Evolutionary conservation across 1,140 invertebrate genomes (phyloP).

Genomic region (Choristoneura fumiferana): DNA sequence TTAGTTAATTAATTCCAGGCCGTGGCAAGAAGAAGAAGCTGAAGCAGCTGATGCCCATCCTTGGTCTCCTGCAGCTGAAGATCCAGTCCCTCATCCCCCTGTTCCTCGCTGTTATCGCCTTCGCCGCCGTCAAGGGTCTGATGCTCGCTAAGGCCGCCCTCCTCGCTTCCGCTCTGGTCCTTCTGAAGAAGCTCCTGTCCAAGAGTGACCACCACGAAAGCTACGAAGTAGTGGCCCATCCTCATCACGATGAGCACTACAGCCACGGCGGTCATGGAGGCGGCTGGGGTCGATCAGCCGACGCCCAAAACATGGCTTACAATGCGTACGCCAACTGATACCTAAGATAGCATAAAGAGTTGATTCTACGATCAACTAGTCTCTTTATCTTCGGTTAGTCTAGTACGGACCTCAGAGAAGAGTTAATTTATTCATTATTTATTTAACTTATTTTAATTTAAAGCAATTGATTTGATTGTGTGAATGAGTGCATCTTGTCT

Average conservation of each 20-base stretch:
- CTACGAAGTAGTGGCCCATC: constrained; percentile 87
- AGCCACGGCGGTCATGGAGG: constrained; percentile 70
- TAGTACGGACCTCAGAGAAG: constrained; percentile 62
- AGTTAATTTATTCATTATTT: constrained; percentile 60
- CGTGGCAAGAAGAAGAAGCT: constrained; percentile 86
- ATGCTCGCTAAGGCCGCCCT: constrained; percentile 89
- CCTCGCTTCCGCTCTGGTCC: constrained; percentile 85
- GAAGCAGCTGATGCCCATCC: constrained; percentile 86
- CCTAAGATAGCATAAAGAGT: constrained; percentile 46
- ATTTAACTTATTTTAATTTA: constrained; percentile 46
- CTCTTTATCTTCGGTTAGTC: constrained; percentile 36
- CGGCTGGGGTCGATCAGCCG: constrained; percentile 67
- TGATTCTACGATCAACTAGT: constrained; percentile 21
- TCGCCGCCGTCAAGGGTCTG: constrained; percentile 90
- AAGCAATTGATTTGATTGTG: constrained; percentile 50
- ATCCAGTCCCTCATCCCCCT: constrained; percentile 87
- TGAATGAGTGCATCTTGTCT: constrained; percentile 51
- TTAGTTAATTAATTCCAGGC: constrained; percentile 78
- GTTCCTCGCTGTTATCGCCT: constrained; percentile 86
- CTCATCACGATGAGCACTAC: constrained; percentile 80
- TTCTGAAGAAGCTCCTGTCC: constrained; percentile 87
- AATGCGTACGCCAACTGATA: constrained; percentile 67
- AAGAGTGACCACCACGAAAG: constrained; percentile 83
- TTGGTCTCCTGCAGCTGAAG: constrained; percentile 88
- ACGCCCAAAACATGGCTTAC: constrained; percentile 67